Evolutionary conservation across 2,113 vertebrate species (phyloP), one percentile per base, ranked within the genome.

Genomic region (Nycticebus coucang): DNA sequence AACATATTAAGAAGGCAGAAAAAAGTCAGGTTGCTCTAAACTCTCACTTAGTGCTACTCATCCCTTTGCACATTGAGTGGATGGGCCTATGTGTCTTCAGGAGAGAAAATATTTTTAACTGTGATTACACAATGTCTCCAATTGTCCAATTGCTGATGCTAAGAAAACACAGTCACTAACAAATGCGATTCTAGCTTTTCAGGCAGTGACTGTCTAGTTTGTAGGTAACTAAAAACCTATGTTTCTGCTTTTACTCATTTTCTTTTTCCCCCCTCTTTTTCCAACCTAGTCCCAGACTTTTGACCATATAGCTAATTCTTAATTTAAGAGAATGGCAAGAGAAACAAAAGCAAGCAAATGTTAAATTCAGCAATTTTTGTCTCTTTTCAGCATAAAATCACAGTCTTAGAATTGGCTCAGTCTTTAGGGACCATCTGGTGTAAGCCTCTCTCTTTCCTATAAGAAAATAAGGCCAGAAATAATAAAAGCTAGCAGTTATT

Each of bases 361-460:
- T 97, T 95, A 91, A 95, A 97, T 95, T 96, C 94, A 94, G 95
- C 92, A 89, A 66, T 83, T 94, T 93, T 60, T 92, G 81, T 94
- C 84, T 87, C 72, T 93, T 96, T 94, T 95, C 87, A 50, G 88
- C 92, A 87, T 8, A 74, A 94, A 96, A 87, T 90, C 81, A 37
- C 92, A 95, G 59, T 83, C 89, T 87, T 84, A 87, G 83, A 91
- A 93, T 64, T 86, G 93, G 94, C 95, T 95, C 57, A 55, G 81
- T 91, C 94, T 96, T 84, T 62, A 24, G 96, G 92, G 95, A 97
- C 97, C 97, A 98, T 97, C 95, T 97, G 96, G 89, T 78, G 28
- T 82, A 80, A 64, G 95, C 87, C 71, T 91, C 78, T 91, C 92
- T 90, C 91, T 96, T 94, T 86, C 91, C 66, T 95, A 59, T 80